Evolutionary conservation across 2,888 invertebrate genomes (phyloP), one percentile per base, ranked within the genome.

Genomic region (Xanthorhoe spadicearia): DNA sequence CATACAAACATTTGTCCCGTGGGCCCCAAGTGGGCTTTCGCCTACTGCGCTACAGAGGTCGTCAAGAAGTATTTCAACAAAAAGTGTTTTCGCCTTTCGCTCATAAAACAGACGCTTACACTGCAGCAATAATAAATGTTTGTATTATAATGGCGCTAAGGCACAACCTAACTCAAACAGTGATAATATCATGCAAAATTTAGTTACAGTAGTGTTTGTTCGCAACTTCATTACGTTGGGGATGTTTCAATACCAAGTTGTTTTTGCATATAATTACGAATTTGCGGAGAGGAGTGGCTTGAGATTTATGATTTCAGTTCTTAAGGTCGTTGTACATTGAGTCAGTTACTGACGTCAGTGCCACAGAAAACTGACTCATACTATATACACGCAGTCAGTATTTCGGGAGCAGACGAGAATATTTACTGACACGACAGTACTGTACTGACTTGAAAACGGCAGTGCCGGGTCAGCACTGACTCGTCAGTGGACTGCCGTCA

Each of bases 91-190:
- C 54, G 18, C 54, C 38, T 0, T 6, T 19, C 38, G 19, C 48
- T 32, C 46, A 17, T 48, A 1, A 9, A 46, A n/a, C 56, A 13
- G 15, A n/a, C 70, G 56, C 43, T 18, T 1, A 10, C 19, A 48
- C 51, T 35, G 35, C 63, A 65, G 56, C 61, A 62, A 68, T 72
- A 64, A 69, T 66, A 57, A 56, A 68, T 68, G 67, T 59, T 43
- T 32, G 61, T 61, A 64, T 62, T 60, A 70, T 70, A 61, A 70
- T 61, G 50, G 43, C 50, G 53, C 61, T 32, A n/a, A 51, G 64
- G 49, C 59, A 58, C 54, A 19, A 50, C 55, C 63, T 62, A 66
- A 56, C 63, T 64, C 50, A 51, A 50, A 58, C 55, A 56, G 19
- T 50, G 48, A 57, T 52, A 62, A 52, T 35, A 52, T 43, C 55